Evolutionary conservation across 2,888 invertebrate species (phyloP).

Genomic region (Cenopis cana): DNA sequence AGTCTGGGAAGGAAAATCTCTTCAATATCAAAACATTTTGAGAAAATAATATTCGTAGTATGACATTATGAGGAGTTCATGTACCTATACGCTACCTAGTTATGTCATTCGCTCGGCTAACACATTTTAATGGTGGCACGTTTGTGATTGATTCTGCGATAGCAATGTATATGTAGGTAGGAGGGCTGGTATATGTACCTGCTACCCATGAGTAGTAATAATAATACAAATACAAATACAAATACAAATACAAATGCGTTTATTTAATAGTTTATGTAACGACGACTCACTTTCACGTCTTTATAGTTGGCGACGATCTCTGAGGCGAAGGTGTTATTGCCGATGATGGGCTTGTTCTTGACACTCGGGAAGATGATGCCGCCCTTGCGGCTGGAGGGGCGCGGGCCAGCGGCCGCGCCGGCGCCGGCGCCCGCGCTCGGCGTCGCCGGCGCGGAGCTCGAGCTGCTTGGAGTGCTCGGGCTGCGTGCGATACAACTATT

Average conservation of each 20-base stretch:
- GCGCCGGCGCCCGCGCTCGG: slow-evolving; percentile 60
- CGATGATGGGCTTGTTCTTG: slow-evolving; percentile 94
- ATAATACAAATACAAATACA: too few relatives aligned
- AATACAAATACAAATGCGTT: too few relatives aligned
- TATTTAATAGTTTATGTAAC: slow-evolving; percentile 46
- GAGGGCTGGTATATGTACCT: neutral
- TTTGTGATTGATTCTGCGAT: slow-evolving; percentile 52
- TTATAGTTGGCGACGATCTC: slow-evolving; percentile 91
- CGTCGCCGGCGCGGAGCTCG: slow-evolving; percentile 68
- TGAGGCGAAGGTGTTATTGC: slow-evolving; percentile 92
- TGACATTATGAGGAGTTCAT: slow-evolving; percentile 27
- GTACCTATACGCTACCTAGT: slow-evolving; percentile 47
- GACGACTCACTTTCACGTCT: slow-evolving; percentile 91
- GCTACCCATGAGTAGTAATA: slow-evolving; percentile 34
- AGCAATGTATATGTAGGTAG: slow-evolving; percentile 53
- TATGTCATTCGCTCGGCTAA: slow-evolving; percentile 55
- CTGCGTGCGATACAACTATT: slow-evolving; percentile 77
- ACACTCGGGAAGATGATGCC: slow-evolving; percentile 96
- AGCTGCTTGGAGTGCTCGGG: slow-evolving; percentile 65
- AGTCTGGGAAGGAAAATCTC: slow-evolving; percentile 33
- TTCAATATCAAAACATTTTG: slow-evolving; percentile 34
- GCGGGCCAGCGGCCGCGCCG: slow-evolving; percentile 73
- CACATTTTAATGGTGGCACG: slow-evolving; percentile 54
- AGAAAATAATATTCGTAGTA: slow-evolving; percentile 45
- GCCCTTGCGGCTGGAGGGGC: slow-evolving; percentile 87